These are phyloP conservation scores for Ursus arctos DNA, from an alignment of 2,113 vertebrate genomes.

Conservation along the genomic window DNA sequence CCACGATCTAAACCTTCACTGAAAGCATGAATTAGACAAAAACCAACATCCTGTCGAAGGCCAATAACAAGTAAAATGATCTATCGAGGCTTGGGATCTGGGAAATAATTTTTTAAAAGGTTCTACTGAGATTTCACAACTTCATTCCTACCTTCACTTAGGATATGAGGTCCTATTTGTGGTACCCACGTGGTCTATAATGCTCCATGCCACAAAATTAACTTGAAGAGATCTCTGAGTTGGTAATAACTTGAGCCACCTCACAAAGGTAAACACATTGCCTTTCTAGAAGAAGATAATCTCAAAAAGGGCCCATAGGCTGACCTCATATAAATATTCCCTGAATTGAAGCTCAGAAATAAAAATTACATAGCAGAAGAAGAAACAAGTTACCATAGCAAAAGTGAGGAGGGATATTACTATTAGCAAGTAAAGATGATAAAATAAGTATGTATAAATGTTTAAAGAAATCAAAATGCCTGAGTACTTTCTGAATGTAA, in stretches of 20 bases:
- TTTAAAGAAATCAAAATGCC: conserved; percentile 37
- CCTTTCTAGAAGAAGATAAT: conserved; percentile 21
- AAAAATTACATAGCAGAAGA: background rate
- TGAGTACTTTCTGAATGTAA: conserved; percentile 4
- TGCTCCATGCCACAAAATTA: conserved; percentile 7
- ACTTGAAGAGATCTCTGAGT: conserved; percentile 11
- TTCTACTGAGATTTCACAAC: background rate
- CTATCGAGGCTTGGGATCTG: background rate
- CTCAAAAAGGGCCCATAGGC: background rate
- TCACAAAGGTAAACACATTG: background rate
- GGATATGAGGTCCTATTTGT: conserved; percentile 22
- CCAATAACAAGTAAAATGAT: background rate
- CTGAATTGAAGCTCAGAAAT: conserved; percentile 20
- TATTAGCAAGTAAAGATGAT: background rate
- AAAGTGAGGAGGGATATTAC: background rate
- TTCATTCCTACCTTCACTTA: background rate
- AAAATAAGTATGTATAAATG: conserved; percentile 2
- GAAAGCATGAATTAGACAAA: conserved; percentile 25
- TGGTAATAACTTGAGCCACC: background rate
- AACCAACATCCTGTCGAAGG: background rate
- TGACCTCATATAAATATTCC: background rate
- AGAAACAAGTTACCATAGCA: background rate
- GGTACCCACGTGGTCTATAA: background rate
- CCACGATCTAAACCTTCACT: background rate
- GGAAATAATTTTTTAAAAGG: background rate